Base-by-base conservation (phyloP, 1,140 invertebrate genomes). In the Druon quercuslanigerum region DNA sequence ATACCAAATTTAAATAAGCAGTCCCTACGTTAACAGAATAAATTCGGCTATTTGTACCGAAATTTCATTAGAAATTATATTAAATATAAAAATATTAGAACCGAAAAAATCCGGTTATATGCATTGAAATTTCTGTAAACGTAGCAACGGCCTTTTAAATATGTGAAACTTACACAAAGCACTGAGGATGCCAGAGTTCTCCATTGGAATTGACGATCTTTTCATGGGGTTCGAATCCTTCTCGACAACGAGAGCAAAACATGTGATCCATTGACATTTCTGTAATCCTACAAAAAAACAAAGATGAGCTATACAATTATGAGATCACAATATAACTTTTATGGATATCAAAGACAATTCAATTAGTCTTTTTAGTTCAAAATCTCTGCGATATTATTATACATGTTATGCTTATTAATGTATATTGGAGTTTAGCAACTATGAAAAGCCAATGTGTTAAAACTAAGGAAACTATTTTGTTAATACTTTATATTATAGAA, bases 161-260 rank as follows among this genome's bases (percentile, higher is more conserved):
- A 40, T 40, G 40, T 40, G 8, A 40, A 46, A 46, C 96, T 96
- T 94, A 99, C 97, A 99, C 99, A 94, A 99, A 99, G 91, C 99
- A 99, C 83, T 98, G 95, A 11, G 97, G 97, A 93, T 99, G 99
- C 98, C 98, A 99, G 51, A 99, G 93, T 92, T 99, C 97, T 78
- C 98, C 99, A 89, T 97, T 97, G 1, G 98, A 99, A 91, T 99
- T 99, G 56, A 99, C 98, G 90, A 99, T 99, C 92, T 99, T 99
- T 89, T 99, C 98, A 87, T 98, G 95, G 14, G 96, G 93, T 82
- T 97, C 96, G 91, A 99, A 99, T 11, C 97, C 97, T 85, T 99
- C 97, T 76, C 95, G 94, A 92, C 98, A 99, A 70, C 97, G 95
- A 84, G 96, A 96, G 92, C 98, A 99, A 86, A 96, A 95, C 97